Evolutionary conservation across 2,113 vertebrate genomes (phyloP).

Genomic region (Microtus ochrogaster): DNA sequence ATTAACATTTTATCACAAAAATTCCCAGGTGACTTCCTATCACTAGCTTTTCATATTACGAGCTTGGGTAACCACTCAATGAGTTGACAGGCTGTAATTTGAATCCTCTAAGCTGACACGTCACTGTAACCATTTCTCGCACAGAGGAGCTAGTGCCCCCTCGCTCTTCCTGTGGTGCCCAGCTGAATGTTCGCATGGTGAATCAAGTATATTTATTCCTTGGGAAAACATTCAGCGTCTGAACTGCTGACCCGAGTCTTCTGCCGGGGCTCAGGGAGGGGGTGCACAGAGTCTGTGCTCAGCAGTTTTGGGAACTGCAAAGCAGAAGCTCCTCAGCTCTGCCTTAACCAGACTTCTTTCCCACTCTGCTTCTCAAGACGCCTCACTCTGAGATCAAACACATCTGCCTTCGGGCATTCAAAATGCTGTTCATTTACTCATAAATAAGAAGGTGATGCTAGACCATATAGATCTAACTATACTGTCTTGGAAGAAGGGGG

Average conservation of each 20-base stretch:
- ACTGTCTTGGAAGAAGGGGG: background rate
- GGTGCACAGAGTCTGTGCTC: background rate
- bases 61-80: background rate
- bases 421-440: background rate
- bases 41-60: constrained; percentile 38
- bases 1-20: constrained; percentile 16
- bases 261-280: background rate
- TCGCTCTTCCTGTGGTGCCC: background rate
- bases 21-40: constrained; percentile 1
- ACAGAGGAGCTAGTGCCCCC: background rate
- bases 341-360: background rate
- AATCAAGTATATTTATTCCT: background rate
- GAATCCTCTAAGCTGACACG: background rate
- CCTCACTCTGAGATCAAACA: background rate
- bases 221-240: constrained; percentile 28
- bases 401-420: background rate
- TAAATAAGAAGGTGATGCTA: background rate
- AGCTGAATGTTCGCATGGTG: background rate
- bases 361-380: background rate
- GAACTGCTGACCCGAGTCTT: constrained; percentile 3
- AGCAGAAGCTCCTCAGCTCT: background rate
- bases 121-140: background rate
- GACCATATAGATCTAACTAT: constrained; percentile 47
- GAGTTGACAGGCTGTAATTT: background rate
- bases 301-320: background rate